Evolutionary conservation across 2,113 vertebrate species (phyloP), one percentile per base, ranked within the genome.

Genomic region (Neoarius graeffei): DNA sequence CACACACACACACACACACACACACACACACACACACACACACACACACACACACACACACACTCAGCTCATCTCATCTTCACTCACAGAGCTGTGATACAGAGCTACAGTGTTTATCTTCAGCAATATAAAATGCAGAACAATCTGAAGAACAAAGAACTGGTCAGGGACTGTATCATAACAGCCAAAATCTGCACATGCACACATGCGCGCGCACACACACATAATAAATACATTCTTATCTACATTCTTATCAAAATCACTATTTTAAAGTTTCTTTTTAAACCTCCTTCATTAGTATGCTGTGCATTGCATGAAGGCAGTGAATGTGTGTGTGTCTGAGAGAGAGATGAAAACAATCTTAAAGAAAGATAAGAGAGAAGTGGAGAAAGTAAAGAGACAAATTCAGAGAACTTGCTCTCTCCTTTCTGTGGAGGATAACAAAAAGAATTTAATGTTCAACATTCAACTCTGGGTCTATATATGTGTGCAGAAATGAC

Each of bases 21-120:
- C 81, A 71, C 30, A 35, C n/a, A n/a, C n/a, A 91, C 86, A 56
- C 76, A 73, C 74, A 90, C 85, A 88, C 89, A 64, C 81, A 71
- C 74, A 91, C 86, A 56, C 76, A 73, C 74, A 90, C 85, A 88
- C 89, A 64, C 81, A 71, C 74, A 88, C 89, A 64, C 81, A 71
- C 35, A 42, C 89, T 64, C 81, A 71, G 81, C 90, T 89, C 86
- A 87, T 89, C 89, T 88, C 86, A 87, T 89, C 89, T 92, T 92
- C 92, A 91, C 92, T 93, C 88, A 93, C 90, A 88, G 87, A 90
- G 88, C 80, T 88, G 79, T 88, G 48, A 84, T 90, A 66, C 57
- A 66, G 42, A 42, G 42, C 92, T 79, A 85, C 83, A 81, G 83
- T 89, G 89, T 91, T 87, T 88, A 81, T 30, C 73, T 83, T 83